Percentiles rank a stretch among this genome's conserved stretches.
Evolutionary conservation across 2,797 vertebrate genomes (phyloP).

Genomic region (Lemur catta): DNA sequence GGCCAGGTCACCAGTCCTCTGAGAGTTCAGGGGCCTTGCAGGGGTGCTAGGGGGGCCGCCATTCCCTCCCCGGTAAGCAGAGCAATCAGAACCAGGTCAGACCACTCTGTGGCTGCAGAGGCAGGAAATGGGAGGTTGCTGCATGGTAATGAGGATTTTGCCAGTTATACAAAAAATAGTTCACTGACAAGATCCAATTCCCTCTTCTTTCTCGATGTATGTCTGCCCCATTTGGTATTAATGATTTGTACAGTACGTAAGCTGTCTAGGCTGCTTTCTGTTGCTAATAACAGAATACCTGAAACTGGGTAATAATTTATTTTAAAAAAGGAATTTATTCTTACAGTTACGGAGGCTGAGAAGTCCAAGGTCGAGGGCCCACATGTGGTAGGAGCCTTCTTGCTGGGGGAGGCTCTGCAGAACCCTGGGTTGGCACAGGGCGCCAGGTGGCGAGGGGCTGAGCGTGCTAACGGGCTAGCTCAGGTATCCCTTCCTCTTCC

Average conservation of each 20-base stretch:
- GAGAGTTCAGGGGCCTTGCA: neutral
- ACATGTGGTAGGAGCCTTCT: neutral
- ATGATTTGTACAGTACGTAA: no score
- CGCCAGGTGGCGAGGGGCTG: neutral
- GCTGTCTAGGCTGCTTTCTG: neutral
- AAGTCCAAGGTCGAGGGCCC: neutral
- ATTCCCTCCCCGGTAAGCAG: neutral
- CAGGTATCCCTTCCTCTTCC: neutral
- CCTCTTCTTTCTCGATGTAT: neutral
- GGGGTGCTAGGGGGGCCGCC: rapidly evolving
- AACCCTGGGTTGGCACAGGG: neutral
- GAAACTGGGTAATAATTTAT: neutral
- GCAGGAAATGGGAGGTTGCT: neutral
- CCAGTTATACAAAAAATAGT: neutral
- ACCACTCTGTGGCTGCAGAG: neutral
- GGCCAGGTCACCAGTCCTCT: neutral
- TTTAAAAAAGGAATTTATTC: neutral
- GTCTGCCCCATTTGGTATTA: neutral
- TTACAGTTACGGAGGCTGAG: neutral
- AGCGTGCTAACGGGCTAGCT: neutral
- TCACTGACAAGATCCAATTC: neutral
- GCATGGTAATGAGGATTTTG: neutral
- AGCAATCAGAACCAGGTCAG: no score
- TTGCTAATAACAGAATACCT: neutral
- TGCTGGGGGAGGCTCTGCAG: neutral